Evolutionary conservation across 2,888 invertebrate species (phyloP), one percentile per base, ranked within the genome.

Genomic region (Platycheirus albimanus): DNA sequence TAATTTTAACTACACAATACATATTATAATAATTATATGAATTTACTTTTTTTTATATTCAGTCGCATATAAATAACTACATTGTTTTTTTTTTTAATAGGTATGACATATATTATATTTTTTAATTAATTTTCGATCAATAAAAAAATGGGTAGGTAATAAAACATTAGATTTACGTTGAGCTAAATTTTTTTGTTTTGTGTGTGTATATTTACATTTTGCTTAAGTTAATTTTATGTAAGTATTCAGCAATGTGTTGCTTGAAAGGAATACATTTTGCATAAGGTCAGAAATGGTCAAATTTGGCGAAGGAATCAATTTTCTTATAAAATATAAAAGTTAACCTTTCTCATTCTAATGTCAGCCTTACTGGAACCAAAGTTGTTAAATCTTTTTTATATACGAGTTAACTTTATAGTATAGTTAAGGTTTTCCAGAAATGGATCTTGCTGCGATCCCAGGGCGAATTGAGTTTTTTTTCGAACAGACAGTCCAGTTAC

Each of bases 21-120:
- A 54, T 11, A 20, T 28, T 20, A 36, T 28, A 36, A 19, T 20
- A 45, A 45, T 19, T 8, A 41, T 67, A 47, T 76, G 33, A 67
- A 49, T 63, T 71, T 45, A 64, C n/a, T 61, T 43, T 10, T 52
- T 63, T 38, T 43, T 72, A 66, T 49, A n/a, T 72, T 83, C 83
- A 83, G 83, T 83, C 83, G 69, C 56, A 77, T 77, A 67, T 19
- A 56, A 13, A 8, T 2, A 6, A 24, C 24, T 24, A 4, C 24
- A 24, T 20, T 8, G 5, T 13, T 13, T 5, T 24, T 10, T 8
- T 24, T 41, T 13, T 8, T 7, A 13, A 3, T 30, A 15, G 13
- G 10, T 17, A 8, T 51, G 15, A 51, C 3, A 49, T 13, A 13
- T n/a, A 24, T 49, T 13, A 1, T 51, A 15, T 52, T 6, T n/a